Evolutionary conservation across 2,113 vertebrate genomes (phyloP).

Genomic region (Clarias gariepinus): DNA sequence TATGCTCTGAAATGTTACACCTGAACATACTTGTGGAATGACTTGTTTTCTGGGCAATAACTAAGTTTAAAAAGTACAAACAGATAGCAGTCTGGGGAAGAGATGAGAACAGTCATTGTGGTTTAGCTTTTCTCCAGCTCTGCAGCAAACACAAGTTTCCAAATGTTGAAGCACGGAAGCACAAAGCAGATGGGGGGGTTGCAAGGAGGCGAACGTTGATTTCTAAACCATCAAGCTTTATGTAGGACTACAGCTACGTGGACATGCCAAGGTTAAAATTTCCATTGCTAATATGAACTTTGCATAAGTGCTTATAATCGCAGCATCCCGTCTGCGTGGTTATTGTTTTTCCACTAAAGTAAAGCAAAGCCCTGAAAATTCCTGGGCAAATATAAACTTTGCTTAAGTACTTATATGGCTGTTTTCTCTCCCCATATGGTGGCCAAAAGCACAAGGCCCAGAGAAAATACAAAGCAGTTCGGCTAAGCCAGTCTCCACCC

Average conservation of each 20-base stretch:
- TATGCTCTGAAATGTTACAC: neutral
- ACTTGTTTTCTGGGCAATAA: slow-evolving; percentile 14
- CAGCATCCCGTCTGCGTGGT: slow-evolving; percentile 67
- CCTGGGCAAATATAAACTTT: slow-evolving; percentile 81
- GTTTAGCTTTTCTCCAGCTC: slow-evolving; percentile 56
- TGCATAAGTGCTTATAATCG: slow-evolving; percentile 79
- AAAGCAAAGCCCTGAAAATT: slow-evolving; percentile 77
- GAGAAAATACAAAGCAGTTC: slow-evolving; percentile 72
- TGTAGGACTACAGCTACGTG: slow-evolving; percentile 53
- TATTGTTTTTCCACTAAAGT: slow-evolving; percentile 78
- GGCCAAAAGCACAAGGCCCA: slow-evolving; percentile 64
- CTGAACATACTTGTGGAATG: neutral
- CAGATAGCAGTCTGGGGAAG: slow-evolving; percentile 35
- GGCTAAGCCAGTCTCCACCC: slow-evolving; percentile 66
- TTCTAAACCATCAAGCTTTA: slow-evolving; percentile 58
- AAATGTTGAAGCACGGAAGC: slow-evolving; percentile 51
- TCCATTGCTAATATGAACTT: slow-evolving; percentile 83
- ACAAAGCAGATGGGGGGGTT: slow-evolving; percentile 41
- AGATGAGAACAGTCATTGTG: slow-evolving; percentile 54
- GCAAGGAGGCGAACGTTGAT: slow-evolving; percentile 36
- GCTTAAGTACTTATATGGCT: slow-evolving; percentile 78
- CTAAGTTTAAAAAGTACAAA: slow-evolving; percentile 47
- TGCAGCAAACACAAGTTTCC: slow-evolving; percentile 49
- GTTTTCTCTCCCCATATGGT: slow-evolving; percentile 66
- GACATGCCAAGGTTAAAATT: slow-evolving; percentile 76